Evolutionary conservation across 1,140 invertebrate species (phyloP), one percentile per base, ranked within the genome.

Genomic region (Aphelenchoides fujianensis): DNA sequence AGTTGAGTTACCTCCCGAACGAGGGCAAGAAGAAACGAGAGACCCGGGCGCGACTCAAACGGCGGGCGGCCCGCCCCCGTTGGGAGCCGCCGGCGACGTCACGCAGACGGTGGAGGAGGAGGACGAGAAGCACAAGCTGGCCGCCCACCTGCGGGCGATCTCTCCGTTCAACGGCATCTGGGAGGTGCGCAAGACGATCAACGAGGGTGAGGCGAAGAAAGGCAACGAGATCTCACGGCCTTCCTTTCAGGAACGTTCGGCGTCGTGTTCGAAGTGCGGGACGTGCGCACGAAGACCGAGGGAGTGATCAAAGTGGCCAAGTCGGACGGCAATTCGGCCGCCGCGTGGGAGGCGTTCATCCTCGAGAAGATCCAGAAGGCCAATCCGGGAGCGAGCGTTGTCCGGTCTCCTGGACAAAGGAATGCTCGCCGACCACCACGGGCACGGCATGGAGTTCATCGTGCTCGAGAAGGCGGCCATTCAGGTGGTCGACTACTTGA

Each of bases 261-360:
- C 5, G 78, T 78, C 7, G 76, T 81, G 7, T 78, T 78, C 41
- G 68, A 59, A 28, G 76, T 79, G 23, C 66, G 66, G 32, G 75
- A 77, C 19, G 31, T 59, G 23, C 28, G 72, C 37, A 73, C 68
- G 16, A 53, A 57, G 16, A 37, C 31, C n/a, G 35, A 63, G n/a
- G 76, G 75, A 5, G 76, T 77, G 23, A 79, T 78, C 9, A 78
- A 79, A 27, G 72, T 78, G 3, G 79, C 76, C 9, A 76, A 73
- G 37, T 34, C 52, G 64, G 55, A 41, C 23, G 74, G 68, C 30
- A 74, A 78, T 67, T 41, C 71, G 0, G 71, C 73, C n/a, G 78
- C 71, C 1, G 68, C 69, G 32, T 78, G 76, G 76, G 76, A 78
- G 41, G 68, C 74, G 2, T 77, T 61, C 53, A 41, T 78, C 41